Evolutionary conservation across 2,113 vertebrate genomes (phyloP).

Genomic region (Okapia johnstoni): DNA sequence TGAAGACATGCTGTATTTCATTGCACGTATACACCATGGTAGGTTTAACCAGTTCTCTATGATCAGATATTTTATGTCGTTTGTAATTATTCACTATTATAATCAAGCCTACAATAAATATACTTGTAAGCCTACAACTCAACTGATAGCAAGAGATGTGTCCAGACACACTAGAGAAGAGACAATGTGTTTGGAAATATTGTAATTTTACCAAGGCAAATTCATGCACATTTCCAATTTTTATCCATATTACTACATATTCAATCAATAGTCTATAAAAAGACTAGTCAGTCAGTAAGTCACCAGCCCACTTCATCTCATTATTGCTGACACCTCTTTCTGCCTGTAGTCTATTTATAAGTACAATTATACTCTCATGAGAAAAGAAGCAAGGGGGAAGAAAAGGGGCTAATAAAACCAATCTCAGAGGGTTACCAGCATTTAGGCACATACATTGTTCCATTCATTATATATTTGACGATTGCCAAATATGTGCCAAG

Average conservation of each 20-base stretch:
- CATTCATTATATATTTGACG: slow-evolving; percentile 9
- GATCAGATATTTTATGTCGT: neutral
- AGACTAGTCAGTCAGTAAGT: neutral
- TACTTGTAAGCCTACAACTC: neutral
- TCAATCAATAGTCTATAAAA: neutral
- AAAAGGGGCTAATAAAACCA: neutral
- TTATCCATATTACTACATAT: neutral
- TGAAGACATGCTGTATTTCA: neutral
- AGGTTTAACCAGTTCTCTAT: neutral
- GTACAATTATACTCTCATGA: neutral
- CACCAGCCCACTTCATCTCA: neutral
- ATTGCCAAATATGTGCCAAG: neutral
- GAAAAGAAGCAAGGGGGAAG: neutral
- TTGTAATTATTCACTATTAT: slow-evolving; percentile 3
- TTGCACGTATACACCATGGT: neutral
- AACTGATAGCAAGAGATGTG: neutral
- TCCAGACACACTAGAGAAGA: neutral
- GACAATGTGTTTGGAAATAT: neutral
- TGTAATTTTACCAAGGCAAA: neutral
- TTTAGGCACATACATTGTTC: neutral
- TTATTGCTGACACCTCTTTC: neutral
- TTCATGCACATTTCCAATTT: neutral
- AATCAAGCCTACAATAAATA: neutral
- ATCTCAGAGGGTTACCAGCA: neutral
- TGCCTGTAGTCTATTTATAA: neutral